Evolutionary conservation across 2,113 vertebrate genomes (phyloP).

Genomic region (Onychostruthus taczanowskii): DNA sequence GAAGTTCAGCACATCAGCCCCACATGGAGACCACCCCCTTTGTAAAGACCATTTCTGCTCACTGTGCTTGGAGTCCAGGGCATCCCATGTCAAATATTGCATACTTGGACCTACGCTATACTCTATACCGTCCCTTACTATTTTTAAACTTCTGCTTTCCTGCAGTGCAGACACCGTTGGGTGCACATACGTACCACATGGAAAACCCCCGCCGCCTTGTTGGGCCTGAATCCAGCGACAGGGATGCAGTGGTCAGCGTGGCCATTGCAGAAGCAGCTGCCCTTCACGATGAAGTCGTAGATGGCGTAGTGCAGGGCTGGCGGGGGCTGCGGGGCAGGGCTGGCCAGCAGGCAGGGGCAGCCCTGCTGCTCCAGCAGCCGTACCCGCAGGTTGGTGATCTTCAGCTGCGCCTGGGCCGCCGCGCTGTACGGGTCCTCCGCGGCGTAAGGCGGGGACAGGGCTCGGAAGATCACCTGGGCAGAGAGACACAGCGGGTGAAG

Average conservation of each 20-base stretch:
- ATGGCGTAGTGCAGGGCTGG: slow-evolving; percentile 82
- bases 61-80: neutral
- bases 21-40: neutral
- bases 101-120: neutral
- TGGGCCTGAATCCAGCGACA: slow-evolving; percentile 76
- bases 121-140: accelerated
- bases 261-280: slow-evolving; percentile 95
- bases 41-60: neutral
- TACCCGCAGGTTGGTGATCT: slow-evolving; percentile 90
- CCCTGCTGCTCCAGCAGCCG: slow-evolving; percentile 82
- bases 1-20: neutral
- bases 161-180: accelerated
- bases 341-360: slow-evolving; percentile 81
- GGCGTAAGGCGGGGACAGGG: slow-evolving; percentile 79
- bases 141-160: neutral
- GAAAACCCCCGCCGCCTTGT: slow-evolving; percentile 73
- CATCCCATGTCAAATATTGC: accelerated
- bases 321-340: neutral
- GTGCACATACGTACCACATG: slow-evolving; percentile 78
- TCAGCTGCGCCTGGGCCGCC: slow-evolving; percentile 84
- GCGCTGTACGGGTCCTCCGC: slow-evolving; percentile 83
- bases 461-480: slow-evolving; percentile 90
- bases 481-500: neutral
- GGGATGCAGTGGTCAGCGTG: slow-evolving; percentile 90
- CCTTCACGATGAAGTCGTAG: slow-evolving; percentile 95